Percentiles rank a stretch among this genome's conserved stretches.
These are phyloP conservation scores for Thymelicus lineola DNA, from an alignment of 2,888 invertebrate species.

Conservation along the genomic window DNA sequence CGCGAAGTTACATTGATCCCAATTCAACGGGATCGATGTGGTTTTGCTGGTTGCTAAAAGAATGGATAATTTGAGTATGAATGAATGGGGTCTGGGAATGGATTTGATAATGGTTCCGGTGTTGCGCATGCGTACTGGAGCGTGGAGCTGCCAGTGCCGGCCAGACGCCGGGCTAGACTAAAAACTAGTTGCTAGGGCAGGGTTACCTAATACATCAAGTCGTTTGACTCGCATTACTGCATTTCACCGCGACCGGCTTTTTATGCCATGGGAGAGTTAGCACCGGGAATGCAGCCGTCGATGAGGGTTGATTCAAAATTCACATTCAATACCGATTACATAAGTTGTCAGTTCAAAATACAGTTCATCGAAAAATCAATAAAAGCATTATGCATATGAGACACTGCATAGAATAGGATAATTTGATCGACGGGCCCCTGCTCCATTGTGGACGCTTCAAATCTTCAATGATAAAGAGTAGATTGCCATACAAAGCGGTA, in stretches of 20 bases:
- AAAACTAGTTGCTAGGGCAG: conserved; percentile 29
- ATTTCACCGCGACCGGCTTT: conserved; percentile 19
- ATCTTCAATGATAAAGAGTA: too few relatives aligned
- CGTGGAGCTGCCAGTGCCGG: conserved; percentile 4
- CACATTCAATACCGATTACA: background rate
- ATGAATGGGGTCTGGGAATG: conserved; percentile 32
- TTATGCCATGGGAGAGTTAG: conserved; percentile 17
- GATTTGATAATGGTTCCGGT: conserved; percentile 26
- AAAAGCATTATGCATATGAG: too few relatives aligned
- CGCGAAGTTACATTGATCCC: background rate
- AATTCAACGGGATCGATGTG: background rate
- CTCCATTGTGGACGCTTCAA: too few relatives aligned
- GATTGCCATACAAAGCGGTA: too few relatives aligned
- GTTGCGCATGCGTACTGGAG: conserved; percentile 40
- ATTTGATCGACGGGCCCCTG: too few relatives aligned
- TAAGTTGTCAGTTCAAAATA: too few relatives aligned
- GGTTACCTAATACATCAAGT: conserved; percentile 25
- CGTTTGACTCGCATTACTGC: conserved; percentile 9
- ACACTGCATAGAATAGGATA: too few relatives aligned
- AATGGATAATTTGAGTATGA: conserved; percentile 21
- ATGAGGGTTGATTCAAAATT: background rate
- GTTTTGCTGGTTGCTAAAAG: conserved; percentile 14
- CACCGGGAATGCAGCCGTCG: background rate
- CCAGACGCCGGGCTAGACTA: conserved; percentile 41
- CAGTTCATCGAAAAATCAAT: too few relatives aligned